A percentile compares a stretch with the other conserved stretches of the same genome.
These are phyloP conservation scores for Cydia splendana DNA, from an alignment of 1,140 invertebrate genomes.

Conservation along the genomic window DNA sequence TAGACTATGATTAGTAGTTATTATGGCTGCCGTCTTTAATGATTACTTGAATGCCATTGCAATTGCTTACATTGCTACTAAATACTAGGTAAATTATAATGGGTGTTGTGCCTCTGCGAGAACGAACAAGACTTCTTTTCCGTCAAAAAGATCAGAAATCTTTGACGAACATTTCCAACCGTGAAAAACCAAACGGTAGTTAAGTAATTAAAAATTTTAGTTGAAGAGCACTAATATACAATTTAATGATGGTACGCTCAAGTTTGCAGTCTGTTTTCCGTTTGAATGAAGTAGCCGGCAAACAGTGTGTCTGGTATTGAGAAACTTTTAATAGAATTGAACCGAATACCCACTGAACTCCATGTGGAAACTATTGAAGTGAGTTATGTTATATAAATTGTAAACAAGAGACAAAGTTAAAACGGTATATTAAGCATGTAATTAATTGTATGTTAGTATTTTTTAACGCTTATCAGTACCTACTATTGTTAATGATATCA, in stretches of 20 bases:
- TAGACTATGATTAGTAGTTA: no score
- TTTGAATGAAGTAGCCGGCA: conserved; percentile 36
- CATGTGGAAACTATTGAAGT: conserved; percentile 26
- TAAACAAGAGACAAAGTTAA: neutral
- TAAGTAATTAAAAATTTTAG: neutral
- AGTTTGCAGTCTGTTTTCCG: conserved; percentile 36
- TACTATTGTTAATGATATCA: no score
- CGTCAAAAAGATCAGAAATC: no score
- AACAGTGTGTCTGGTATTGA: conserved; percentile 38
- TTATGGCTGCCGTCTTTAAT: no score
- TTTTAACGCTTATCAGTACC: no score
- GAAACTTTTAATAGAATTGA: conserved; percentile 44
- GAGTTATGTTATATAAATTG: conserved; percentile 14
- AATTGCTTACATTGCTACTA: no score
- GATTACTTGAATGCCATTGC: no score
- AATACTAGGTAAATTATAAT: no score
- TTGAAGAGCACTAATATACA: neutral
- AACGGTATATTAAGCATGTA: no score
- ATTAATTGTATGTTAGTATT: no score
- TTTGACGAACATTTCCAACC: neutral
- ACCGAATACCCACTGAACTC: conserved; percentile 31
- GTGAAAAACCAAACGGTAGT: neutral
- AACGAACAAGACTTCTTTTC: no score
- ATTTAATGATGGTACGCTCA: neutral
- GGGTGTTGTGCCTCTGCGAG: no score